Evolutionary conservation across 2,113 vertebrate species (phyloP), one percentile per base, ranked within the genome.

Genomic region (Hemichromis elongatus): DNA sequence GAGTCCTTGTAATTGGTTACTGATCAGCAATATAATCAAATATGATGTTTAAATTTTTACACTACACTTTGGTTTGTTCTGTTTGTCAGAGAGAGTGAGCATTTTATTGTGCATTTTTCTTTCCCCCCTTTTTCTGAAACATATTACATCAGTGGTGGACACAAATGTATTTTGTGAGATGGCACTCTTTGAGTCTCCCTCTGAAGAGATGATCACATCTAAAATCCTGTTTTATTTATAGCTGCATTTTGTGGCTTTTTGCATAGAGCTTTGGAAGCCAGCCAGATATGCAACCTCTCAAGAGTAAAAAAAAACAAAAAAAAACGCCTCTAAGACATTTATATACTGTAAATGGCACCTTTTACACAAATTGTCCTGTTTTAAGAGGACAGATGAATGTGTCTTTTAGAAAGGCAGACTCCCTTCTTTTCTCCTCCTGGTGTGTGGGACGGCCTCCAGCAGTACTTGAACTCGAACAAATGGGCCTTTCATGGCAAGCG

Each of bases 351-450:
- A 91, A 92, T 85, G 83, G 80, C 86, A 83, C 78, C 81, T 94
- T 95, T 92, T 94, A 89, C 86, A 82, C 81, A 91, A 91, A 92
- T 89, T 94, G 93, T 95, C 89, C 93, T 5, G 83, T 94, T 95
- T 90, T 95, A 94, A 94, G 91, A 90, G 92, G 94, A 94, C 94
- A 93, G 92, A 93, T 93, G 86, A 94, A 93, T 92, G 90, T 95
- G 95, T 96, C 93, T 96, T 95, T 96, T 95, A 94, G 91, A 96
- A 96, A 96, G 93, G 93, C 94, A 94, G 92, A 92, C 85, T 90
- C 85, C 87, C 91, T 92, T 54, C 86, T 91, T 93, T 92, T 93
- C 90, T 84, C 90, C 88, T 87, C 68, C 84, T 87, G 88, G 80
- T 80, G 86, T 88, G 90, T 93, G 87, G 92, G 93, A 95, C 63